Percentiles rank a stretch among this genome's conserved stretches.
phyloP scores from a whole-genome alignment of 2,888 invertebrate species.

The Bugulina stolonifera region DNA sequence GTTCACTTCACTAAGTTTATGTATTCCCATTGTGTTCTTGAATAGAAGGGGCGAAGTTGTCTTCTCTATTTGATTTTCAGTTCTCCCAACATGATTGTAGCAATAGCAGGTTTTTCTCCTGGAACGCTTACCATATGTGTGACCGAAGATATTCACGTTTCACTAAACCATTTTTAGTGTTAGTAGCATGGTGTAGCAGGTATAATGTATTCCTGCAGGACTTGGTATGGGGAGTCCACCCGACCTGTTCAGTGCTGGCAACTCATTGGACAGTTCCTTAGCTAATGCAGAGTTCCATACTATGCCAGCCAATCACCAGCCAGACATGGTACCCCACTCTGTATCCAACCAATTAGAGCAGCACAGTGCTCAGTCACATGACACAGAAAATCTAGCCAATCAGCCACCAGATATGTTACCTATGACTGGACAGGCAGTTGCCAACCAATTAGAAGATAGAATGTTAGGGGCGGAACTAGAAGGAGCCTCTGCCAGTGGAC shows the following conservation, averaged over 20 bases:
- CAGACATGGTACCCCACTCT: not conserved
- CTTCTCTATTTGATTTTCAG: no score
- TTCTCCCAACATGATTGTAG: no score
- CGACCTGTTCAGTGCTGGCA: constrained; percentile 5
- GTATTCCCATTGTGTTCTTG: no score
- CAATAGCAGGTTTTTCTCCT: no score
- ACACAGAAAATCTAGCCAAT: not conserved
- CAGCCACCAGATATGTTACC: constrained; percentile 6
- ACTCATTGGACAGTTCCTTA: not conserved
- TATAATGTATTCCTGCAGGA: not conserved
- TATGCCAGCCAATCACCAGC: not conserved
- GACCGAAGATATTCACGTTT: no score
- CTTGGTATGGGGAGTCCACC: constrained; percentile 9
- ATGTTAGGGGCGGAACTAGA: constrained; percentile 17
- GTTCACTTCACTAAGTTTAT: no score
- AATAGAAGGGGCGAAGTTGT: no score
- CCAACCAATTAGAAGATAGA: not conserved
- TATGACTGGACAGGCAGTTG: not conserved
- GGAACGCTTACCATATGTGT: no score
- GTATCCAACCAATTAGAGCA: not conserved
- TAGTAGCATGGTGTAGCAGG: no score
- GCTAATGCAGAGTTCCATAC: not conserved
- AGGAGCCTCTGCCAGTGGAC: not conserved
- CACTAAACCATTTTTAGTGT: no score
- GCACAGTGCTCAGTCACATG: not conserved